A percentile compares a stretch with the other conserved stretches of the same genome.
Evolutionary conservation across 2,888 invertebrate genomes (phyloP).

Genomic region (Ophion costatus): DNA sequence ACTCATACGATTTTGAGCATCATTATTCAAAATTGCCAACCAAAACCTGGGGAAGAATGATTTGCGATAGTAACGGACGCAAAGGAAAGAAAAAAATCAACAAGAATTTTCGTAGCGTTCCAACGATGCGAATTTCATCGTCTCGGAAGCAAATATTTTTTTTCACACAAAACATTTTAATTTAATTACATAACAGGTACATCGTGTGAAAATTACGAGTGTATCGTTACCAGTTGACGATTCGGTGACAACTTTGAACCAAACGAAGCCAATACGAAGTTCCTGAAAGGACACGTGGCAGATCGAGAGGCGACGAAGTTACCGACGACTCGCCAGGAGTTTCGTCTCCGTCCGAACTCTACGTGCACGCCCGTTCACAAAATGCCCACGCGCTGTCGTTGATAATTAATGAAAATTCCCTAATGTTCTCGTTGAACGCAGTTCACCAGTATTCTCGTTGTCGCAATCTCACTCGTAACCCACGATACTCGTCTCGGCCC

Average conservation of each 20-base stretch:
- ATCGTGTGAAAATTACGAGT: constrained; percentile 71
- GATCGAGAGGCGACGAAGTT: neutral
- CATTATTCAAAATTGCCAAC: too few species aligned
- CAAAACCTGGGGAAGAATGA: too few species aligned
- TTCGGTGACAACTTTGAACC: constrained; percentile 18
- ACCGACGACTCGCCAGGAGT: neutral
- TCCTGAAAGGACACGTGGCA: neutral
- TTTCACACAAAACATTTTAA: constrained; percentile 72
- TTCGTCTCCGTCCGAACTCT: neutral
- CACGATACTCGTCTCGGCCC: neutral
- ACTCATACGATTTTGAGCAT: too few species aligned
- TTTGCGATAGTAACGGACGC: too few species aligned
- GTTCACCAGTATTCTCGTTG: neutral
- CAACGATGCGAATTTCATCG: too few species aligned
- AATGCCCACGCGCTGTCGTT: constrained; percentile 14
- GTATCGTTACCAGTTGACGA: constrained; percentile 28
- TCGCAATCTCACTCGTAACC: neutral
- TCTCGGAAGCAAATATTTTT: neutral
- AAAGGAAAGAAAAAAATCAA: too few species aligned
- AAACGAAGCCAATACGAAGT: constrained; percentile 1
- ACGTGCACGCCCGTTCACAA: constrained; percentile 6
- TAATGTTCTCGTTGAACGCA: neutral
- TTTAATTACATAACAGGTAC: constrained; percentile 75
- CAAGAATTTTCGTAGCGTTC: too few species aligned
- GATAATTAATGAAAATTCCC: neutral